phyloP scores from a whole-genome alignment of 2,797 vertebrate species.

The Tachyglossus aculeatus region DNA sequence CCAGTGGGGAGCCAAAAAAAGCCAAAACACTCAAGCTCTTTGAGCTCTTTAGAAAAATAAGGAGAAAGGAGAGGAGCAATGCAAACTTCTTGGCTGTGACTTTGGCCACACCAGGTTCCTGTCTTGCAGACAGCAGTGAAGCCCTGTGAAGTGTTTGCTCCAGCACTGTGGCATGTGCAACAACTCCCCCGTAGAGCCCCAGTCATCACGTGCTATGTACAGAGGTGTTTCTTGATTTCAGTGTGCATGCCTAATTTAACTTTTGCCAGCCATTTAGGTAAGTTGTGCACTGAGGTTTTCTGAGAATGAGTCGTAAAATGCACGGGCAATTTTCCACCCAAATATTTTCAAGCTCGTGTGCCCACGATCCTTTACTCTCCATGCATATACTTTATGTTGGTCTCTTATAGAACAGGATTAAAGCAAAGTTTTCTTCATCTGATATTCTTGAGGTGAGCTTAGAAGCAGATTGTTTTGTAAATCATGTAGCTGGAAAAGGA shows the following conservation, averaged over 20 bases:
- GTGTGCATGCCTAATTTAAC: constrained; percentile 60
- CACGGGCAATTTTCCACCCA: constrained; percentile 57
- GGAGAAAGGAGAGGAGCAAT: too few species aligned
- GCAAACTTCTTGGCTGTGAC: too few species aligned
- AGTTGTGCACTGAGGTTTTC: constrained; percentile 57
- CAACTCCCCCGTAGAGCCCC: background rate
- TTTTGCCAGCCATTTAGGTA: constrained; percentile 56
- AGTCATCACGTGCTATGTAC: constrained; percentile 11
- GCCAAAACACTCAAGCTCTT: too few species aligned
- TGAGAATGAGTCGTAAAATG: constrained; percentile 63
- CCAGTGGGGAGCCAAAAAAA: too few species aligned
- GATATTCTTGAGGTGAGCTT: constrained; percentile 63
- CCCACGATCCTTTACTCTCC: constrained; percentile 32
- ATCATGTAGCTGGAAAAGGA: constrained; percentile 28
- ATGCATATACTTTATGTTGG: too few species aligned
- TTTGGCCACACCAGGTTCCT: too few species aligned
- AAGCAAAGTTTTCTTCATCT: constrained; percentile 31
- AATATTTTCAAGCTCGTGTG: constrained; percentile 54
- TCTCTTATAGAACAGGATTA: background rate
- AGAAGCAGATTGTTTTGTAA: constrained; percentile 62
- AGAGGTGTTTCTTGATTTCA: constrained; percentile 47
- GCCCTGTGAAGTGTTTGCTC: too few species aligned
- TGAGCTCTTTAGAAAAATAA: too few species aligned
- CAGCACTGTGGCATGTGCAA: too few species aligned
- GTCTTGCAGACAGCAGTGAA: too few species aligned